phyloP scores from a whole-genome alignment of 2,797 vertebrate species.

The Parauchenoglanis ngamensis region DNA sequence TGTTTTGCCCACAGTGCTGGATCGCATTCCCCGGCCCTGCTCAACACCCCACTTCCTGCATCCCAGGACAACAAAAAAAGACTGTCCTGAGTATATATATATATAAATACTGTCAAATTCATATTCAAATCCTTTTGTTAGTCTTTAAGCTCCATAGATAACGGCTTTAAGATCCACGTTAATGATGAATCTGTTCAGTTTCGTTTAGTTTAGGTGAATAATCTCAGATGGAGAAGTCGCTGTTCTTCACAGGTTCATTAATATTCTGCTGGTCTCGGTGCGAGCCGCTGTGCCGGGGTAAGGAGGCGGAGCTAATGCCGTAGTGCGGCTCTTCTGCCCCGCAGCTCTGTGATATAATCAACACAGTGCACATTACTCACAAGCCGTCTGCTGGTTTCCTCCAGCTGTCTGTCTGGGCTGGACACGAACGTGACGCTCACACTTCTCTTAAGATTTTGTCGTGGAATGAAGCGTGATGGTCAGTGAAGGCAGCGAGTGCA shows the following conservation, averaged over 20 bases:
- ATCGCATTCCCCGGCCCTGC: too few relatives aligned
- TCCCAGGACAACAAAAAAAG: not conserved
- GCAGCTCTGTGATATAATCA: not conserved
- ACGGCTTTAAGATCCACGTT: not conserved
- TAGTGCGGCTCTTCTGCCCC: not conserved
- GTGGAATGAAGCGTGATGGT: not conserved
- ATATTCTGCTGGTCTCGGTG: not conserved
- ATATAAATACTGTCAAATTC: not conserved
- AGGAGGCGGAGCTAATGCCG: not conserved
- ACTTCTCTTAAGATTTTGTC: too few relatives aligned
- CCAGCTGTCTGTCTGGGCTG: slow-evolving; percentile 1
- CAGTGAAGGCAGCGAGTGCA: too few relatives aligned
- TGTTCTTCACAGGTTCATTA: slow-evolving; percentile 3
- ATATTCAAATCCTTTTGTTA: not conserved
- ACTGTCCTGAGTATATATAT: not conserved
- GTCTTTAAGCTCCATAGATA: not conserved
- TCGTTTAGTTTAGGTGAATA: not conserved
- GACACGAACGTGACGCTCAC: not conserved
- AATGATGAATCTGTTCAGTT: not conserved
- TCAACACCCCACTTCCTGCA: not conserved
- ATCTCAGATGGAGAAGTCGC: not conserved
- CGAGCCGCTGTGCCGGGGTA: not conserved
- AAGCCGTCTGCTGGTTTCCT: not conserved
- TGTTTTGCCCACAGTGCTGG: too few relatives aligned
- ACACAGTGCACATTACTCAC: too few relatives aligned